Conservation (phyloP, 2,113 vertebrate species). For the Cavia porcellus region DNA sequence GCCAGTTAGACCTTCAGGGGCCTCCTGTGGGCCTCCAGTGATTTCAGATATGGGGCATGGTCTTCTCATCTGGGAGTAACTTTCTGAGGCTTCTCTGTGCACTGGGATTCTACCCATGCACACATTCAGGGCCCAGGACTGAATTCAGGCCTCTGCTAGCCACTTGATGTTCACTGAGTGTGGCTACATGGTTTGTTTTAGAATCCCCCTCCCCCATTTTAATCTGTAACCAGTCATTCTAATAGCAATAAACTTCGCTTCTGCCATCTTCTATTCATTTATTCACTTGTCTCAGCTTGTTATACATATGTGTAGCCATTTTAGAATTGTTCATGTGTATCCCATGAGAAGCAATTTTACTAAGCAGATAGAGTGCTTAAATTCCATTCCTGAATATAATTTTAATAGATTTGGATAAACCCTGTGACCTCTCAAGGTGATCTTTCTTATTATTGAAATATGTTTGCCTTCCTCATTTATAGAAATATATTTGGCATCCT, state of each 20-base stretch:
- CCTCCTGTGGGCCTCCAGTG: no score
- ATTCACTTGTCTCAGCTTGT: constrained; percentile 29
- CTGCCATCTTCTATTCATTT: neutral
- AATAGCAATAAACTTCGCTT: neutral
- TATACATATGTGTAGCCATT: constrained; percentile 2
- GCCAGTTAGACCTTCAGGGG: no score
- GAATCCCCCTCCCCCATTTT: neutral
- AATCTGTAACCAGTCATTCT: neutral
- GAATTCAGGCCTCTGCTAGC: no score
- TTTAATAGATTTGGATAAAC: constrained; percentile 55
- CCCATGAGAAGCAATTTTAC: neutral
- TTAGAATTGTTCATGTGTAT: constrained; percentile 47
- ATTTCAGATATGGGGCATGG: no score
- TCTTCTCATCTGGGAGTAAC: no score
- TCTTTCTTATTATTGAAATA: constrained; percentile 21
- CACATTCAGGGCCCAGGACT: no score
- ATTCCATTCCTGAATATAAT: constrained; percentile 28
- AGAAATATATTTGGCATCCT: constrained; percentile 48
- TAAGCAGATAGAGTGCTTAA: neutral
- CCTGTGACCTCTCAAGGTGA: neutral
- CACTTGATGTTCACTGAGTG: no score
- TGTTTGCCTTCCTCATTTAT: constrained; percentile 35
- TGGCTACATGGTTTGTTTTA: no score
- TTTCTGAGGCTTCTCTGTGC: no score
- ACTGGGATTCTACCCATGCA: no score